phyloP scores from a whole-genome alignment of 2,113 vertebrate genomes.

The Micronycteris hirsuta region DNA sequence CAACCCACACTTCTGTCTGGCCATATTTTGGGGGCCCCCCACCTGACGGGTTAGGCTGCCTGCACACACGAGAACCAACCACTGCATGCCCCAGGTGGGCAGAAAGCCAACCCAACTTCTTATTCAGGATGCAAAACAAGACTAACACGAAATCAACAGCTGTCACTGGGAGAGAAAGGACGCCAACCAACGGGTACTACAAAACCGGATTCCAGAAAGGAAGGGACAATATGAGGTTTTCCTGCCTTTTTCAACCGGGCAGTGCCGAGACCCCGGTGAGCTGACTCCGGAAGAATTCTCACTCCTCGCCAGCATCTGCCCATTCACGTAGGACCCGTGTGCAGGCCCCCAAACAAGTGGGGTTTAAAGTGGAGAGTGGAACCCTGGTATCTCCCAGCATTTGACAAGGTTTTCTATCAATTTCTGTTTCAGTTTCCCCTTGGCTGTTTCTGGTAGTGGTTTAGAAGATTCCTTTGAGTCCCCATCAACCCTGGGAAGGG shows the following conservation, averaged over 20 bases:
- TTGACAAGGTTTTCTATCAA: background rate
- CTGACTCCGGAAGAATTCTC: background rate
- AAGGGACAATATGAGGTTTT: background rate
- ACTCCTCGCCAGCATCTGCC: background rate
- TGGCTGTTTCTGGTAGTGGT: too few species aligned
- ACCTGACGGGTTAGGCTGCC: background rate
- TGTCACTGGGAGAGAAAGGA: background rate
- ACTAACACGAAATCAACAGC: background rate
- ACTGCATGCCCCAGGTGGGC: background rate
- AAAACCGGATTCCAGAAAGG: background rate
- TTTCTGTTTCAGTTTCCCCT: background rate
- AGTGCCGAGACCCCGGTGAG: background rate
- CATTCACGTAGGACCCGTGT: background rate
- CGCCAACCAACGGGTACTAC: background rate
- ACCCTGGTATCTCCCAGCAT: background rate
- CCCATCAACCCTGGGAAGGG: too few species aligned
- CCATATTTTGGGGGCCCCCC: background rate
- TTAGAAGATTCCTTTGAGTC: too few species aligned
- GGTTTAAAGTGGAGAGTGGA: background rate
- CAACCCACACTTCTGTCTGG: too few species aligned
- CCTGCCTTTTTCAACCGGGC: background rate
- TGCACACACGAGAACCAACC: background rate
- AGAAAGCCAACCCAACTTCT: background rate
- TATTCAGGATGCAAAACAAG: background rate
- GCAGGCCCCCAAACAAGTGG: background rate